Evolutionary conservation across 2,888 invertebrate genomes (phyloP).

Genomic region (Dorcus hopei): DNA sequence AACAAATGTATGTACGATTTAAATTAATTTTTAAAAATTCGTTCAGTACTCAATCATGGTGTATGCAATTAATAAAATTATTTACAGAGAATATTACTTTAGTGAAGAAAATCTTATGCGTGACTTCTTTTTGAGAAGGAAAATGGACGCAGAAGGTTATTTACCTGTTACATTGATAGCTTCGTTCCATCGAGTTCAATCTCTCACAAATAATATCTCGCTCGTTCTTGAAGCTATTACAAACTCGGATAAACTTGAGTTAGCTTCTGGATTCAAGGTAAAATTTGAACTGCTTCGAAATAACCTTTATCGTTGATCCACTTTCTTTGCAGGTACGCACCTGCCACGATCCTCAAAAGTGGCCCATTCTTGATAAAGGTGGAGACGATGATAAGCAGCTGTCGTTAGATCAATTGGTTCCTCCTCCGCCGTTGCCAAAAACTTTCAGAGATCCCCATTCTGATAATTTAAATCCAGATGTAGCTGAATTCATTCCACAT

Average conservation of each 20-base stretch:
- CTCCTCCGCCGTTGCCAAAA: slow-evolving; percentile 70
- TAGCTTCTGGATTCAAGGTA: slow-evolving; percentile 71
- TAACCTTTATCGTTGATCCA: not conserved
- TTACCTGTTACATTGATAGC: slow-evolving; percentile 91
- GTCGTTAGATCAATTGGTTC: slow-evolving; percentile 64
- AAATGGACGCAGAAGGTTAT: slow-evolving; percentile 94
- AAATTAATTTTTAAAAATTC: not conserved
- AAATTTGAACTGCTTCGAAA: slow-evolving; percentile 4
- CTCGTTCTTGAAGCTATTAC: slow-evolving; percentile 82
- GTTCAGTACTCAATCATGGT: not conserved
- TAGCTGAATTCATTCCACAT: slow-evolving; percentile 77
- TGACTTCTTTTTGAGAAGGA: slow-evolving; percentile 94
- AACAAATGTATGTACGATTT: slow-evolving; percentile 76
- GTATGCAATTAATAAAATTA: not conserved
- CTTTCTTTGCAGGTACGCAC: slow-evolving; percentile 68
- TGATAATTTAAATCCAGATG: slow-evolving; percentile 77
- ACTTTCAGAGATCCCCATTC: slow-evolving; percentile 49
- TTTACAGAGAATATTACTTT: slow-evolving; percentile 96
- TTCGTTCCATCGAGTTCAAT: slow-evolving; percentile 91
- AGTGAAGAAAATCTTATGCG: slow-evolving; percentile 92
- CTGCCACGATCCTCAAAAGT: slow-evolving; percentile 75
- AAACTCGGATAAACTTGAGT: slow-evolving; percentile 81
- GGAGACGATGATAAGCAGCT: slow-evolving; percentile 31
- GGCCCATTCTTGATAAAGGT: slow-evolving; percentile 76
- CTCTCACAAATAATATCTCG: slow-evolving; percentile 79